Conservation (phyloP, 37 sponge, comb jelly and placozoan genomes). For the Petrosia ficiformis region DNA sequence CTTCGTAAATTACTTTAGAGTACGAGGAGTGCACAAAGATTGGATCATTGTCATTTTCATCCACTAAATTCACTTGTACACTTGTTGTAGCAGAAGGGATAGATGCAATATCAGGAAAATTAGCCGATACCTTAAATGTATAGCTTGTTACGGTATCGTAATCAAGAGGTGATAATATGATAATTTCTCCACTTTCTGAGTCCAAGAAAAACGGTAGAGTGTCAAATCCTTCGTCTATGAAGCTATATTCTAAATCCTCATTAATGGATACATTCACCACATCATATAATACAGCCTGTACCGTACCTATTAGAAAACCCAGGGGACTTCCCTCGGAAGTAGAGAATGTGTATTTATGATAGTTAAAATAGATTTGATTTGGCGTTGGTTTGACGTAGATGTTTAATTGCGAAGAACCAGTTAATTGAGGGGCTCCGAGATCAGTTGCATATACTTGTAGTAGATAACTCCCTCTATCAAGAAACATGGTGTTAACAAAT, state of each 20-base stretch:
- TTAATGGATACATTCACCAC: background rate
- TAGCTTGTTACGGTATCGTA: slow-evolving; percentile 13
- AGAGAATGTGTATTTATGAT: background rate
- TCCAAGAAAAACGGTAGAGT: slow-evolving; percentile 6
- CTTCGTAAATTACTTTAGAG: slow-evolving; percentile 30
- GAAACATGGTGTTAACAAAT: slow-evolving; percentile 2
- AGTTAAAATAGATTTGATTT: background rate
- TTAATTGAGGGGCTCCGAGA: slow-evolving; percentile 13
- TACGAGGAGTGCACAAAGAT: slow-evolving; percentile 29
- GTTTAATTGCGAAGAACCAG: background rate
- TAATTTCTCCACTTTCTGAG: slow-evolving; percentile 12
- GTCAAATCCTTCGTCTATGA: slow-evolving; percentile 5
- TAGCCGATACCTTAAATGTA: slow-evolving; percentile 9
- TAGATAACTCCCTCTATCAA: background rate
- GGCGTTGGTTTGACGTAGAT: slow-evolving; percentile 36
- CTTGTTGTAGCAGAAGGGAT: background rate
- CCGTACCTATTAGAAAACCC: slow-evolving; percentile 13
- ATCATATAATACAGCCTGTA: slow-evolving; percentile 26
- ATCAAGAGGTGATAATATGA: slow-evolving; percentile 18
- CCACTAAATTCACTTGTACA: background rate
- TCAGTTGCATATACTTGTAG: slow-evolving; percentile 49
- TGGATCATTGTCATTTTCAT: slow-evolving; percentile 62
- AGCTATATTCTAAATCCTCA: background rate
- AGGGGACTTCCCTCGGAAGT: slow-evolving; percentile 7
- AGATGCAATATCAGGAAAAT: background rate